Evolutionary conservation across 2,113 vertebrate genomes (phyloP).

Genomic region (Arothron firmamentum): DNA sequence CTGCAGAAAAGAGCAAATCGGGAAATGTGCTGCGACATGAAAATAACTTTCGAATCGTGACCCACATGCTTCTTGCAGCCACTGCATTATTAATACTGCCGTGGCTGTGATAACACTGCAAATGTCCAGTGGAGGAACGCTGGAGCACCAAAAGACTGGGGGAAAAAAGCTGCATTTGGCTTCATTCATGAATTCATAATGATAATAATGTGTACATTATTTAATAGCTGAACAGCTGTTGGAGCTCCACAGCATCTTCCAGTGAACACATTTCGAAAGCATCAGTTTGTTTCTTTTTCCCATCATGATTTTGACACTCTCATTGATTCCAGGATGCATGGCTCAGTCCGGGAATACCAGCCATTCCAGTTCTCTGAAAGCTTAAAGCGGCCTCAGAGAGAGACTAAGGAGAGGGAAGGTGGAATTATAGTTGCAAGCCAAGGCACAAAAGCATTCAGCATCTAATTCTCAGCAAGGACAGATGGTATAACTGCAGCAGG

Average conservation of each 20-base stretch:
- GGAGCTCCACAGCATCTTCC: not conserved
- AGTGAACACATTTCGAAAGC: not conserved
- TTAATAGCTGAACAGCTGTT: too few relatives aligned
- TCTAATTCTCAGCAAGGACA: conserved; percentile 63
- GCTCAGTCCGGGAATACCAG: conserved; percentile 33
- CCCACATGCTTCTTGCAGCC: conserved; percentile 23
- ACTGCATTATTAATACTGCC: conserved; percentile 65
- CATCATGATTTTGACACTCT: conserved; percentile 32
- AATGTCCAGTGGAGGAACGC: conserved; percentile 33
- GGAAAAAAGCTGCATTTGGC: conserved; percentile 15
- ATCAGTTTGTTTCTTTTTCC: not conserved
- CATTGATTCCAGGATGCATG: conserved; percentile 27
- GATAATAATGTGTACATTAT: too few relatives aligned
- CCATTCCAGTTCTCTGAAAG: conserved; percentile 45
- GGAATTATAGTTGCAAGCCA: conserved; percentile 55
- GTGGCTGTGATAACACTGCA: conserved; percentile 39
- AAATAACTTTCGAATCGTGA: conserved; percentile 47
- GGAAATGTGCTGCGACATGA: conserved; percentile 27
- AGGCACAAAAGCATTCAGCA: conserved; percentile 58
- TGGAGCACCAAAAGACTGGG: not conserved
- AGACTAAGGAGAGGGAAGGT: conserved; percentile 24
- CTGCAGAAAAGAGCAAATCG: conserved; percentile 34
- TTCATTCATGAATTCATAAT: not conserved
- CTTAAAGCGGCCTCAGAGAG: conserved; percentile 56
- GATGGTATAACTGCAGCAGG: conserved; percentile 58